Evolutionary conservation across 2,888 invertebrate species (phyloP), one percentile per base, ranked within the genome.

Genomic region (Nomada ruficornis): DNA sequence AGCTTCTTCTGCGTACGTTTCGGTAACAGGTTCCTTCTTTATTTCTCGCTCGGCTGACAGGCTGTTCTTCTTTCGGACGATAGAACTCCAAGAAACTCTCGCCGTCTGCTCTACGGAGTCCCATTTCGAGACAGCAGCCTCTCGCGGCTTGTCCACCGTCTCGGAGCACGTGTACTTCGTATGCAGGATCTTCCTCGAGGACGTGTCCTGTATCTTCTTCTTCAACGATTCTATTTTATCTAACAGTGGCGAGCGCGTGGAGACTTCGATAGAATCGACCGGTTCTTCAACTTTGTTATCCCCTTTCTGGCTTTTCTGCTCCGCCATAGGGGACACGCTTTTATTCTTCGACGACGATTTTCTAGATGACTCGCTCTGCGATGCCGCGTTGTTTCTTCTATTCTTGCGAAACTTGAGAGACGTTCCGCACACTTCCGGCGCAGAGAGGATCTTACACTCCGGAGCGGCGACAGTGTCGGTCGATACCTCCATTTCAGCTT

Each of bases 371-470:
- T 36, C 36, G 36, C 36, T 7, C 36, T 36, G 36, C 36, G 36
- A 36, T 5, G 36, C 36, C 36, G 36, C 7, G 5, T 36, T 36
- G 0, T 5, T 36, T 7, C 36, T 36, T 36, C 84, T 91, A 55
- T 64, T 90, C 44, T 86, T 89, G 18, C 89, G 89, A 7, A 86
- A 87, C 42, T 91, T 93, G 52, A 83, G 90, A 26, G 84, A 68
- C 20, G 88, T 88, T 3, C 69, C 64, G 0, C 78, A 59, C 0
- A 84, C 11, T 15, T 90, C 91, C 2, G 78, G 80, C 26, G 80
- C 77, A 50, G 88, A 11, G 0, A 91, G 76, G 20, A 93, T 90
- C 47, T 91, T 91, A 55, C 91, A 91, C n/a, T 92, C 92, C 0
- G 90, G 87, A 0, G 76, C 29, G 0, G 78, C 13, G 20, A 64